Evolutionary conservation across 1,140 invertebrate genomes (phyloP).

Genomic region (Ceratitis capitata): DNA sequence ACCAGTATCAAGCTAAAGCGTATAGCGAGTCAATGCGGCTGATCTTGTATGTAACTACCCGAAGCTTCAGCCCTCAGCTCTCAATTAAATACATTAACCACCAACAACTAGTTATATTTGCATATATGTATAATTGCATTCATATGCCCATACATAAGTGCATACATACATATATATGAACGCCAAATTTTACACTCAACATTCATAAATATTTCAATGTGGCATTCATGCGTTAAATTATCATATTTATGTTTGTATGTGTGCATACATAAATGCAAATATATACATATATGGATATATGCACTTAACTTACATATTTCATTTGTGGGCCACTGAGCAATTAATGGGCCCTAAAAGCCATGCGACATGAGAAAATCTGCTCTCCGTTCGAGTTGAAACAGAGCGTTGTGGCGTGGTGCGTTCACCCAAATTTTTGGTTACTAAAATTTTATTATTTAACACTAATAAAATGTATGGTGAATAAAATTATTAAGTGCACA

Average conservation of each 20-base stretch:
- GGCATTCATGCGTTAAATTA: slow-evolving; percentile 24
- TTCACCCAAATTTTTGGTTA: background rate
- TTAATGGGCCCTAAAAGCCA: slow-evolving; percentile 20
- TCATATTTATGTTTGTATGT: background rate
- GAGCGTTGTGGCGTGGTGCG: too few species aligned
- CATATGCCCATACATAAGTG: too few species aligned
- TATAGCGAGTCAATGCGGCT: background rate
- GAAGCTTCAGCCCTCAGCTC: background rate
- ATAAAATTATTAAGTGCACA: background rate
- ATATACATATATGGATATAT: background rate
- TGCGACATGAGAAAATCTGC: background rate
- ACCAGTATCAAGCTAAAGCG: too few species aligned
- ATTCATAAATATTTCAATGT: slow-evolving; percentile 34
- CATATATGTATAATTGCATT: slow-evolving; percentile 27
- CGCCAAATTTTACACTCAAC: slow-evolving; percentile 7
- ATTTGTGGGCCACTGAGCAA: slow-evolving; percentile 34
- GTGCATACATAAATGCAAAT: background rate
- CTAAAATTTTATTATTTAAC: slow-evolving; percentile 1
- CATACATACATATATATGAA: too few species aligned
- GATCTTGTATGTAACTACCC: background rate
- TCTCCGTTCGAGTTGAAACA: too few species aligned
- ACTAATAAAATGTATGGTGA: background rate
- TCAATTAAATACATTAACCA: too few species aligned
- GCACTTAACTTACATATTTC: background rate
- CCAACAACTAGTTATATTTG: background rate